A percentile compares a stretch with the other conserved stretches of the same genome.
Evolutionary conservation across 2,888 invertebrate species (phyloP).

Genomic region (Spilosoma lubricipeda): DNA sequence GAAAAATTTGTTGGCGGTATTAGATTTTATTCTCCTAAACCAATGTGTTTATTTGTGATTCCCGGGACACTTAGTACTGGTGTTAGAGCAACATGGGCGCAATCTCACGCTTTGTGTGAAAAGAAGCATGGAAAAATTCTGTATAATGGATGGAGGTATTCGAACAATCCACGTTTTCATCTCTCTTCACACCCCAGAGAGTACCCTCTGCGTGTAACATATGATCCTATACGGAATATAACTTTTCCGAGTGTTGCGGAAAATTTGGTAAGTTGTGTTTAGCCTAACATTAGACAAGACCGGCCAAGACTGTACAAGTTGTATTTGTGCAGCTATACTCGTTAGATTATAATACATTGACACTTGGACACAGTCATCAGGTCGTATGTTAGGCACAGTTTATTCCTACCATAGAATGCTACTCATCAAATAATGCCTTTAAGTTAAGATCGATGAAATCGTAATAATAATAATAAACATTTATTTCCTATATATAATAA

Average conservation of each 20-base stretch:
- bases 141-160: conserved; percentile 77
- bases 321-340: background rate
- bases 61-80: conserved; percentile 63
- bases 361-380: background rate
- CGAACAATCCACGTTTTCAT: conserved; percentile 65
- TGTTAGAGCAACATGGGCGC: conserved; percentile 76
- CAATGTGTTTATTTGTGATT: conserved; percentile 69
- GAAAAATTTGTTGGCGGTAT: conserved; percentile 54
- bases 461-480: too few relatives aligned
- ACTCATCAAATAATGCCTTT: too few relatives aligned
- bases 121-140: conserved; percentile 67
- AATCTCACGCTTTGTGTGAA: conserved; percentile 68
- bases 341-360: background rate
- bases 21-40: conserved; percentile 70
- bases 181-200: conserved; percentile 47
- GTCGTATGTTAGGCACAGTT: background rate
- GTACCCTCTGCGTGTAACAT: conserved; percentile 70
- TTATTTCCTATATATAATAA: too few relatives aligned
- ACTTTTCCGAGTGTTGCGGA: background rate
- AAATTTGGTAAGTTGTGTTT: conserved; percentile 10
- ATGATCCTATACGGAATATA: conserved; percentile 43
- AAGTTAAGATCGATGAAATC: too few relatives aligned
- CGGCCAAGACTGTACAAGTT: background rate
- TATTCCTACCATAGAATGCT: too few relatives aligned
- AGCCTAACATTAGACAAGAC: background rate